Base-by-base conservation (phyloP, 1,140 invertebrate species). In the Drosophila chauvacae region DNA sequence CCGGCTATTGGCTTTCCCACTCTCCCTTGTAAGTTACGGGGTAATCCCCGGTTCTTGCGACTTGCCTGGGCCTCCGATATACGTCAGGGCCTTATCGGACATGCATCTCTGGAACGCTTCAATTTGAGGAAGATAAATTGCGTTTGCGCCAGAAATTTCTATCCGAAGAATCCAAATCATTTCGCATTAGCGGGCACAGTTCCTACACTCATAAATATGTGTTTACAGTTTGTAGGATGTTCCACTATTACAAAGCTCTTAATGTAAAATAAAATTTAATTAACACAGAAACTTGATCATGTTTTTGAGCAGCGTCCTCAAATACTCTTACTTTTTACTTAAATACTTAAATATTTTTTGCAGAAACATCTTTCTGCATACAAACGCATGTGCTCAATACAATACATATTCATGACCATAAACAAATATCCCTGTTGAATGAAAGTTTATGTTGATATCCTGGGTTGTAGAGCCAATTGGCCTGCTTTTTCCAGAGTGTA, bases 91-190 rank as follows among this genome's bases (percentile, higher is more conserved):
- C 26, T 64, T 78, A 79, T 78, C 77, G 59, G 30, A 45, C 57
- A 60, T 64, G 55, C 68, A 78, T 72, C 76, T 64, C 60, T 72
- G 48, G 56, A 79, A 79, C 60, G 41, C 61, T 72, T 64, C 48
- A 65, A 81, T 69, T 88, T 87, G 84, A 87, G 42, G 77, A 88
- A 78, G 84, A 87, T 88, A 84, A 87, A 87, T 87, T 79, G 77
- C 84, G 72, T 71, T 77, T 65, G 50, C 45, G 26, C 53, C 44
- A 76, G 59, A 50, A 72, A 72, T 72, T 51, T 72, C 68, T 69
- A 44, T 56, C 26, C 64, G 50, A 62, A 61, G 80, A 73, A 69
- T 78, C 57, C 74, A 62, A 83, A 80, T 84, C 80, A 80, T 78
- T 87, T 80, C 42, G 80, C 84, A 87, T 87, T 87, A 83, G 80